Evolutionary conservation across 1,140 invertebrate genomes (phyloP), one percentile per base, ranked within the genome.

Genomic region (Sarcophaga bullata): DNA sequence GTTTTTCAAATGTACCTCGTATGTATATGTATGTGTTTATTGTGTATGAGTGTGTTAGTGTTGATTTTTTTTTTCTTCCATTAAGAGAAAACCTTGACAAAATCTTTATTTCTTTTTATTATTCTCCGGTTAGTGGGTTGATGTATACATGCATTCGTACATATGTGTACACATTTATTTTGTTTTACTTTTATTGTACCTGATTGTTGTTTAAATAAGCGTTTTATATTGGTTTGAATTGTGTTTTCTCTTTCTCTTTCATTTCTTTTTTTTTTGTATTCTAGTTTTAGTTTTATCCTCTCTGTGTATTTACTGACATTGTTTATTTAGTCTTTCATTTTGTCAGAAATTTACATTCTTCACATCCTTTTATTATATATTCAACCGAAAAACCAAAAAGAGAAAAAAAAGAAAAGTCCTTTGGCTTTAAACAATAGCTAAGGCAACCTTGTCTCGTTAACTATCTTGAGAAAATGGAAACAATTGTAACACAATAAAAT

Each of bases 251-350:
- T 37, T 37, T 37, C 25, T 37, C 4, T 37, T 37, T 37, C 4
- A 37, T 37, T 37, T 37, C 4, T 37, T 37, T 4, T 4, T 37
- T 37, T 37, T 37, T 37, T 4, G 25, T 37, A 37, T 37, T 37
- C 25, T 37, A 37, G 25, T 37, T 37, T 37, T 37, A 37, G 25
- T 37, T 37, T 37, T 4, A 37, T 37, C 4, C 25, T 37, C 25
- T 37, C 1, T 37, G 25, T 19, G 19, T 68, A 68, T 68, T 68
- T 68, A 68, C 62, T 25, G 62, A 68, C 62, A 68, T 68, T 68
- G 62, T 68, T 68, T 68, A 68, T 68, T 68, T 68, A 68, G n/a
- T 68, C 62, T 68, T 68, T 25, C 17, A 68, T 68, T n/a, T 68
- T 68, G n/a, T 52, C 50, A 13, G 50, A 52, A 52, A 13, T 52